Percentiles rank a stretch among this genome's conserved stretches.
Conservation (phyloP, 2,888 invertebrate genomes). For the Acronicta aceris region DNA sequence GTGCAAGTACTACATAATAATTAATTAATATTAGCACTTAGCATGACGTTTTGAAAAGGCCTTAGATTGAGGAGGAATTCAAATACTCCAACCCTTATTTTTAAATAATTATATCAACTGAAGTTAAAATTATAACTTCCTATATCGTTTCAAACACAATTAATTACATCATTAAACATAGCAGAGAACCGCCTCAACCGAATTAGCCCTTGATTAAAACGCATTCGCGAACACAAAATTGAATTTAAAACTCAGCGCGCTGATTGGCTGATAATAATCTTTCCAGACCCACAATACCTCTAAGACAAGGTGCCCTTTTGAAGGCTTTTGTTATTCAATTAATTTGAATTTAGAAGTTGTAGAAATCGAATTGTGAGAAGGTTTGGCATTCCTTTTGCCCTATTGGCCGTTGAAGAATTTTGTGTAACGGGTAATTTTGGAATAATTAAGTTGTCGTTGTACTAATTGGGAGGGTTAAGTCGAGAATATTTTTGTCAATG, state of each 20-base stretch:
- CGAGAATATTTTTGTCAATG: conserved; percentile 22
- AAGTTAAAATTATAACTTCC: background rate
- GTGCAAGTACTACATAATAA: too few relatives aligned
- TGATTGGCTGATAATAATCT: conserved; percentile 55
- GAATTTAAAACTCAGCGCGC: conserved; percentile 47
- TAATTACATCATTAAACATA: conserved; percentile 18
- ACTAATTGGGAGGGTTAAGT: conserved; percentile 17
- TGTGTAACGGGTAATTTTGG: conserved; percentile 22
- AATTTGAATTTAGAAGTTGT: conserved; percentile 51
- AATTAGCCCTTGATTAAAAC: conserved; percentile 54
- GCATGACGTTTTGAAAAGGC: too few relatives aligned
- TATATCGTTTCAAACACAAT: conserved; percentile 15
- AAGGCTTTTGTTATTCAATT: conserved; percentile 53
- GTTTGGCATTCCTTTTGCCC: conserved; percentile 35
- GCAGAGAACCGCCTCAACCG: conserved; percentile 13
- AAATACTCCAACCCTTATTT: too few relatives aligned
- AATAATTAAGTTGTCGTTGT: conserved; percentile 37
- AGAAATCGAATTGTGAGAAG: conserved; percentile 47
- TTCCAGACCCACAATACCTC: conserved; percentile 22
- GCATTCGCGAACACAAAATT: conserved; percentile 48
- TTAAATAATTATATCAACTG: too few relatives aligned
- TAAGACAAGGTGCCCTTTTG: conserved; percentile 41
- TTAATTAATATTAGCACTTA: too few relatives aligned
- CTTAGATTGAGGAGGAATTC: too few relatives aligned
- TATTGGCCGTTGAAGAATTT: conserved; percentile 43